A percentile compares a stretch with the other conserved stretches of the same genome.
Evolutionary conservation across 1,140 invertebrate genomes (phyloP).

Genomic region (Lasaia peninsularis): DNA sequence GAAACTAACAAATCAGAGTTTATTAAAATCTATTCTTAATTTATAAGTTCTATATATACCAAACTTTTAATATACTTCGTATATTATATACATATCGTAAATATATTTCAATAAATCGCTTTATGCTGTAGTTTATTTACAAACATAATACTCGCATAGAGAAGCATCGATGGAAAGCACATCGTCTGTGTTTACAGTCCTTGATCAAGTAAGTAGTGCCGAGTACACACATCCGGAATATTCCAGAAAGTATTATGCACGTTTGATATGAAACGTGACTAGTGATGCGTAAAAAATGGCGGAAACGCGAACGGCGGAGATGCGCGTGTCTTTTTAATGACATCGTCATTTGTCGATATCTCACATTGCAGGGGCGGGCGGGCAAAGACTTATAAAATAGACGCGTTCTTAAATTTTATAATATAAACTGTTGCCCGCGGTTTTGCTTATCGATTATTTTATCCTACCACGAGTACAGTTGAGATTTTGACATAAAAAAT

Average conservation of each 20-base stretch:
- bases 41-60: too few species aligned
- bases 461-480: too few species aligned
- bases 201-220: slow-evolving; percentile 24
- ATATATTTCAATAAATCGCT: neutral
- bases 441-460: too few species aligned
- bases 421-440: too few species aligned
- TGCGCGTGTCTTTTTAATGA: slow-evolving; percentile 58
- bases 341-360: slow-evolving; percentile 38
- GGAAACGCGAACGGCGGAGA: slow-evolving; percentile 35
- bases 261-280: slow-evolving; percentile 43
- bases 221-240: slow-evolving; percentile 20
- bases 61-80: too few species aligned
- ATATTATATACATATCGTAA: too few species aligned
- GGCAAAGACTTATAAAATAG: neutral
- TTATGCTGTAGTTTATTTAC: neutral
- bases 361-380: slow-evolving; percentile 30
- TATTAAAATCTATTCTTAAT: too few species aligned
- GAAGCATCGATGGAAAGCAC: neutral
- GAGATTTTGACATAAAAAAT: too few species aligned
- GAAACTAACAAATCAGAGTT: too few species aligned
- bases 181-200: slow-evolving; percentile 16
- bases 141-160: neutral
- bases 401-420: too few species aligned
- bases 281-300: slow-evolving; percentile 55
- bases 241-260: slow-evolving; percentile 34